phyloP scores from a whole-genome alignment of 2,113 vertebrate species.

The Spilogale gracilis region DNA sequence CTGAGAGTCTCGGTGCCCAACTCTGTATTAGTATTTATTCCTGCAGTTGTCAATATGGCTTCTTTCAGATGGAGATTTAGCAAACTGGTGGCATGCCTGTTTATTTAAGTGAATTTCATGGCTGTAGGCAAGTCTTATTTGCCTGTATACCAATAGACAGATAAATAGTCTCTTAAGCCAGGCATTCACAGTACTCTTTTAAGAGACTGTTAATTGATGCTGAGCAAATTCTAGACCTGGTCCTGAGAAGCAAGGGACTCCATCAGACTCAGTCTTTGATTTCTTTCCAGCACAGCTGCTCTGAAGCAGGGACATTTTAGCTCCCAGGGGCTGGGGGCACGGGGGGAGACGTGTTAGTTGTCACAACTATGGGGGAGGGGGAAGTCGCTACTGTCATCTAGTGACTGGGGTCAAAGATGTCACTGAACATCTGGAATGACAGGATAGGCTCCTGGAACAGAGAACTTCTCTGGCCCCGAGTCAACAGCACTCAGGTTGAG shows the following conservation, averaged over 20 bases:
- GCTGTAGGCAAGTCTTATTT: not conserved
- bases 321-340: not conserved
- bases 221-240: not conserved
- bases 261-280: not conserved
- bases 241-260: not conserved
- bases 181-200: not conserved
- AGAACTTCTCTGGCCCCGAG: not conserved
- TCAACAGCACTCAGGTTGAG: rapidly evolving
- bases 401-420: not conserved
- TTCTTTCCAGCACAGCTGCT: not conserved
- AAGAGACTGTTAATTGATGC: not conserved
- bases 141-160: not conserved
- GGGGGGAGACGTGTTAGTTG: not conserved
- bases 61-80: constrained; percentile 62
- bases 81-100: not conserved
- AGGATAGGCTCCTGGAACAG: not conserved
- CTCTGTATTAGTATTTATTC: constrained; percentile 40
- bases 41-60: constrained; percentile 38
- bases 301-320: not conserved
- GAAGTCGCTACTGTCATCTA: not conserved
- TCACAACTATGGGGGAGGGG: not conserved
- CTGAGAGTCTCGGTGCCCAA: not conserved
- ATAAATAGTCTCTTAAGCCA: not conserved
- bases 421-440: not conserved
- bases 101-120: constrained; percentile 54